Percentiles rank a stretch among this genome's conserved stretches.
phyloP scores from a whole-genome alignment of 2,888 invertebrate genomes.

The Trisateles emortualis region DNA sequence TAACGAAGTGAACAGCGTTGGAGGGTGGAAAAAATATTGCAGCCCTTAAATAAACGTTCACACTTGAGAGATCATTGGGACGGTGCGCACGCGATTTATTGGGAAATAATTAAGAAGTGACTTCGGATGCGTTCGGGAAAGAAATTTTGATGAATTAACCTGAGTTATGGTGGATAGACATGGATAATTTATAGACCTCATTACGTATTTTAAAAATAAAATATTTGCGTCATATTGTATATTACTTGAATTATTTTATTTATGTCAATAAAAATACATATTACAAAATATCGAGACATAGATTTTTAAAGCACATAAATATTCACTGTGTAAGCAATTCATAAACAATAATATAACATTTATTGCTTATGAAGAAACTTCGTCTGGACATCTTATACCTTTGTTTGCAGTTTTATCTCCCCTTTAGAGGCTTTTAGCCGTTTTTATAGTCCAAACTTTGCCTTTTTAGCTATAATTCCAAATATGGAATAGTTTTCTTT shows the following conservation, averaged over 20 bases:
- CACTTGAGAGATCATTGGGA: conserved; percentile 84
- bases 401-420: conserved; percentile 64
- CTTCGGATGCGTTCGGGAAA: conserved; percentile 63
- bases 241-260: no score
- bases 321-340: conserved; percentile 40
- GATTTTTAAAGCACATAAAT: not conserved
- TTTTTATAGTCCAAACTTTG: conserved; percentile 74
- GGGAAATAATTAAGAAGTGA: conserved; percentile 79
- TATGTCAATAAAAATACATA: no score
- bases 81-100: conserved; percentile 80
- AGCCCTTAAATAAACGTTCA: conserved; percentile 84
- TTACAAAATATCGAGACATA: not conserved
- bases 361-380: conserved; percentile 68
- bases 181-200: not conserved
- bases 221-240: no score
- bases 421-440: conserved; percentile 67
- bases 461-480: conserved; percentile 56
- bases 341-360: conserved; percentile 62
- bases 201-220: not conserved
- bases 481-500: conserved; percentile 66
- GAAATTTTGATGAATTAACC: conserved; percentile 71
- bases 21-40: conserved; percentile 81
- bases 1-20: conserved; percentile 81
- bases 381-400: conserved; percentile 62
- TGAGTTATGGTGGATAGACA: conserved; percentile 3